Base-by-base conservation (phyloP, 2,888 invertebrate species). In the Diachrysia chrysitis region DNA sequence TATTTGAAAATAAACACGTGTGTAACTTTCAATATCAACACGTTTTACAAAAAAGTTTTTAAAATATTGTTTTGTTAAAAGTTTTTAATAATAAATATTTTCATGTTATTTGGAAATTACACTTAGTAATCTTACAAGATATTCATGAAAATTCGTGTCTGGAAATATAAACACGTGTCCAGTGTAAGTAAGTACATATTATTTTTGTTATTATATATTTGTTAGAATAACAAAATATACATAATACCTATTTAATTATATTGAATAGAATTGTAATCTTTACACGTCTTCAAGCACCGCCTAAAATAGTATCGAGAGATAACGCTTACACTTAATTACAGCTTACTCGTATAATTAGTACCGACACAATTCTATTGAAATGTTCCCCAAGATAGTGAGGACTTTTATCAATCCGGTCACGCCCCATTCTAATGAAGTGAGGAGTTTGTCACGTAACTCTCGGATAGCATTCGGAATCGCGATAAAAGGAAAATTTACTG, bases 401-500 rank as follows among this genome's bases (percentile, higher is more conserved):
- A 84, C 81, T 89, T 90, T 92, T 91, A 90, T 85, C 87, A 92
- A 90, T 89, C 89, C 84, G 81, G 90, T 90, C 92, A 93, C 93
- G 93, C 85, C 79, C 77, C 81, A 79, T 81, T 83, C 83, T 92
- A 93, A 93, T 93, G 91, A 92, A 93, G 90, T 90, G 91, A 89
- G 88, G 86, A 89, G 87, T 92, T 92, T 93, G 93, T 93, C 93
- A 92, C 91, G 90, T 89, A 89, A 90, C 89, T 86, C 81, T 74
- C 81, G 87, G 89, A 89, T 90, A 89, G 89, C 89, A 89, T 91
- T 92, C 85, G 88, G 89, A 90, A 92, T 92, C 90, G 88, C 89
- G 92, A 93, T 93, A 93, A 90, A 92, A 89, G 86, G 86, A 78
- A 87, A 90, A 93, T 93, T 93, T 93, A 93, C 87, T 86, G 86